Evolutionary conservation across 35 echinoderm and acorn worm genomes (phyloP).

Genomic region (Stichopus chloronotus): DNA sequence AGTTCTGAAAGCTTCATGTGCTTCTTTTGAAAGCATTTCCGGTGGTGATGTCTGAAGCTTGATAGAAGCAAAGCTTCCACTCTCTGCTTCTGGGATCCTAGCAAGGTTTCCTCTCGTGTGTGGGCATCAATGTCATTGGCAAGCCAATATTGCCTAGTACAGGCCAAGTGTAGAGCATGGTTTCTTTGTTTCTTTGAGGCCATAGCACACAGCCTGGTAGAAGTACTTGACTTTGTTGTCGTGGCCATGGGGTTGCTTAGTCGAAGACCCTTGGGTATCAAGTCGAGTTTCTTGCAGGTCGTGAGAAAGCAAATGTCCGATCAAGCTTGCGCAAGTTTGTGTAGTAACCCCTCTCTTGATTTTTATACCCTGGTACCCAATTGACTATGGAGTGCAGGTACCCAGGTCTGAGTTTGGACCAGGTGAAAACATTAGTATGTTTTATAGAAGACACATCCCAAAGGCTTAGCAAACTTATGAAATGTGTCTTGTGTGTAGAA

Average conservation of each 20-base stretch:
- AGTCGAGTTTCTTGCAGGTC: neutral
- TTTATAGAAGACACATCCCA: no score
- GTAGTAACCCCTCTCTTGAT: no score
- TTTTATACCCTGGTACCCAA: no score
- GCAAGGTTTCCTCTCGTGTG: neutral
- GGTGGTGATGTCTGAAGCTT: no score
- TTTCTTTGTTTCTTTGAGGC: slow-evolving; percentile 8
- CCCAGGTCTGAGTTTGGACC: no score
- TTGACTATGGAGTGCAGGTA: no score
- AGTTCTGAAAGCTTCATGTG: no score
- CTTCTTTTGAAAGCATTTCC: neutral
- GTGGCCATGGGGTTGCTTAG: slow-evolving; percentile 11
- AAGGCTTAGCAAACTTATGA: no score
- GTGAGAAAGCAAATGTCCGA: slow-evolving; percentile 1
- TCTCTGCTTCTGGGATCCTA: neutral
- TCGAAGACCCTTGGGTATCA: neutral
- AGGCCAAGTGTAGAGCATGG: slow-evolving; percentile 2
- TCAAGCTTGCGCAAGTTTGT: neutral
- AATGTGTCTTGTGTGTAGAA: no score
- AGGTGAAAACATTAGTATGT: no score
- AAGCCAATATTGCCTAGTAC: neutral
- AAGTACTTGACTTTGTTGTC: neutral
- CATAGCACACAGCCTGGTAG: neutral
- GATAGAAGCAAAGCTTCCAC: neutral
- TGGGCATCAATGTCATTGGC: neutral